A percentile compares a stretch with the other conserved stretches of the same genome.
Evolutionary conservation across 2,888 invertebrate species (phyloP).

Genomic region (Ennomos erosarius): DNA sequence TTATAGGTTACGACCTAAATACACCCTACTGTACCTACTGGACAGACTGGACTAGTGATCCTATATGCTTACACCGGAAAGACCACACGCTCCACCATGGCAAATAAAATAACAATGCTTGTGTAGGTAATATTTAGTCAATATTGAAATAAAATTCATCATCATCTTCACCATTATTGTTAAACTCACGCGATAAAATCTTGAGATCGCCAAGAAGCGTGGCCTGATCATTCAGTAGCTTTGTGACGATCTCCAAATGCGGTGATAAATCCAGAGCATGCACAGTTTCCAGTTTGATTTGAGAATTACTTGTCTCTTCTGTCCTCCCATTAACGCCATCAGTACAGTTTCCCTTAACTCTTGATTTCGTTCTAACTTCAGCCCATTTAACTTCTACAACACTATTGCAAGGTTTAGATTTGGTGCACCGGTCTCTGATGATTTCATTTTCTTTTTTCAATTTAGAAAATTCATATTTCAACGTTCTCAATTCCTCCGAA

Average conservation of each 20-base stretch:
- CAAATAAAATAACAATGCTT: too few species aligned
- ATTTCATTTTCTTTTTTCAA: constrained; percentile 42
- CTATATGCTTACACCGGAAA: too few species aligned
- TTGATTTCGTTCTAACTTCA: constrained; percentile 24
- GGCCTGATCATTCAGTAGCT: constrained; percentile 61
- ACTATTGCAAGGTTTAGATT: constrained; percentile 8
- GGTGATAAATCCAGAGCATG: constrained; percentile 48
- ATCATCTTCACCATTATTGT: neutral
- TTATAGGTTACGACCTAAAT: too few species aligned
- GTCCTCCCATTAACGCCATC: constrained; percentile 3
- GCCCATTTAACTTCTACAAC: constrained; percentile 13
- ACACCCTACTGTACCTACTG: too few species aligned
- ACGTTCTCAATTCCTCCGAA: constrained; percentile 49
- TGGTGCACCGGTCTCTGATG: constrained; percentile 21
- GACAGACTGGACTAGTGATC: too few species aligned
- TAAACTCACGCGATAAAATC: constrained; percentile 45
- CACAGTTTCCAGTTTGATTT: constrained; percentile 10
- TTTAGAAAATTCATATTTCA: constrained; percentile 46
- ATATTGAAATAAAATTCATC: neutral
- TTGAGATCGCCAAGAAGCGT: constrained; percentile 56
- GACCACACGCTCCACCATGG: too few species aligned
- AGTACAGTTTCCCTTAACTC: constrained; percentile 1
- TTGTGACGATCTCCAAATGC: constrained; percentile 59
- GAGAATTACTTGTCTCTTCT: constrained; percentile 3
- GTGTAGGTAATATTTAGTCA: neutral